Evolutionary conservation across 2,113 vertebrate species (phyloP).

Genomic region (Meriones unguiculatus): DNA sequence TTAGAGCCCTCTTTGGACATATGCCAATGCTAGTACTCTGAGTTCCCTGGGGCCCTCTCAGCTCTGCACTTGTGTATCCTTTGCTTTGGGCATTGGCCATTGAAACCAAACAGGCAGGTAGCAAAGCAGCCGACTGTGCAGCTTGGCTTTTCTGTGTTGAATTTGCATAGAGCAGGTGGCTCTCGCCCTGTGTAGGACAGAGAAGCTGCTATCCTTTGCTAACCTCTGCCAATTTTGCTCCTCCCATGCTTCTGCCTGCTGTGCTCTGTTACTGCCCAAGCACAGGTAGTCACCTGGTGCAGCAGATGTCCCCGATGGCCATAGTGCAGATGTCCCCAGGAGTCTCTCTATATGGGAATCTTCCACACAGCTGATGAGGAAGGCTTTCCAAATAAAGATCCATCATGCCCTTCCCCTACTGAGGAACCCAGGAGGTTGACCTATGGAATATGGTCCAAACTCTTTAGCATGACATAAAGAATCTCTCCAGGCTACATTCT

Average conservation of each 20-base stretch:
- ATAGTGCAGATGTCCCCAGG: constrained; percentile 27
- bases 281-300: constrained; percentile 58
- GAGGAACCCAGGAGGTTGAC: background rate
- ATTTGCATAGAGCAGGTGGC: constrained; percentile 63
- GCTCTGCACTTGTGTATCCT: background rate
- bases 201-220: constrained; percentile 28
- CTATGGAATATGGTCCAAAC: background rate
- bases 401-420: background rate
- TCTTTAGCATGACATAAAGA: background rate
- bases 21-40: background rate
- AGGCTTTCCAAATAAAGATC: constrained; percentile 31
- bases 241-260: background rate
- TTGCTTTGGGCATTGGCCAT: background rate
- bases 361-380: background rate
- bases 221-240: constrained; percentile 59
- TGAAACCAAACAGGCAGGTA: constrained; percentile 23
- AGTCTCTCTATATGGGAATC: constrained; percentile 1
- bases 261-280: background rate
- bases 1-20: constrained; percentile 36
- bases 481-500: background rate
- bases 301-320: constrained; percentile 42
- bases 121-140: constrained; percentile 62
- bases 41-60: background rate
- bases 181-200: background rate
- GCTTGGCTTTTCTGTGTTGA: constrained; percentile 34